Conservation (phyloP, 2,113 vertebrate genomes). For the Odontesthes bonariensis region DNA sequence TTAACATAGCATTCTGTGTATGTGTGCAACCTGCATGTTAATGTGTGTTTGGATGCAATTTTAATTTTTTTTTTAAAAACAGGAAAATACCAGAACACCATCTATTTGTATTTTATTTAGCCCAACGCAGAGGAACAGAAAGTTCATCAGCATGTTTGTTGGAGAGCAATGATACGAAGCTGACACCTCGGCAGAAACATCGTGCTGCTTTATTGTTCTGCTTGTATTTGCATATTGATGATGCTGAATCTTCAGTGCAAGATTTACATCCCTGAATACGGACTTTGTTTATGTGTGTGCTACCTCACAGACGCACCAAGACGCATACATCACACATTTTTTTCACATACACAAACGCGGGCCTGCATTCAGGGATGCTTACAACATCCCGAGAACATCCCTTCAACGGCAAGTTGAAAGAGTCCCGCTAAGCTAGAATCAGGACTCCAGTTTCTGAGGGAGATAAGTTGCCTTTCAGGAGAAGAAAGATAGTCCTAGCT, state of each 20-base stretch:
- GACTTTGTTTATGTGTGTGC: slow-evolving; percentile 28
- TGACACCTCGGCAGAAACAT: slow-evolving; percentile 30
- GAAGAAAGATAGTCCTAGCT: too few relatives aligned
- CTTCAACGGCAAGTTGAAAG: slow-evolving; percentile 13
- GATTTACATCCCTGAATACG: slow-evolving; percentile 5
- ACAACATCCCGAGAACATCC: slow-evolving; percentile 2
- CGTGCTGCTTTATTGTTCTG: slow-evolving; percentile 19
- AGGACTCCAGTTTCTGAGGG: slow-evolving; percentile 24
- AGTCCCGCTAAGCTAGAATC: slow-evolving; percentile 12
- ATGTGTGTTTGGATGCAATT: slow-evolving; percentile 1
- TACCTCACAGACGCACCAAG: neutral
- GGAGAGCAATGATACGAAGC: slow-evolving; percentile 24
- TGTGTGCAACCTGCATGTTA: neutral
- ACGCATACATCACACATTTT: neutral
- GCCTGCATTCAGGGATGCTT: neutral
- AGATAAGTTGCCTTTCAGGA: too few relatives aligned
- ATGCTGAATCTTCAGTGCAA: slow-evolving; percentile 12
- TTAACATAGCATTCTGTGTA: slow-evolving; percentile 35
- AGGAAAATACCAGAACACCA: slow-evolving; percentile 27
- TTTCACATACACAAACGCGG: too few relatives aligned
- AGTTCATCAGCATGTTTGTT: slow-evolving; percentile 39
- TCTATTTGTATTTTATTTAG: slow-evolving; percentile 12
- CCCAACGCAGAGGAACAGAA: slow-evolving; percentile 15
- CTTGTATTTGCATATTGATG: slow-evolving; percentile 40
- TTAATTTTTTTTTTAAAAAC: slow-evolving; percentile 35